Evolutionary conservation across 2,888 invertebrate species (phyloP).

Genomic region (Anagyrus pseudococci): DNA sequence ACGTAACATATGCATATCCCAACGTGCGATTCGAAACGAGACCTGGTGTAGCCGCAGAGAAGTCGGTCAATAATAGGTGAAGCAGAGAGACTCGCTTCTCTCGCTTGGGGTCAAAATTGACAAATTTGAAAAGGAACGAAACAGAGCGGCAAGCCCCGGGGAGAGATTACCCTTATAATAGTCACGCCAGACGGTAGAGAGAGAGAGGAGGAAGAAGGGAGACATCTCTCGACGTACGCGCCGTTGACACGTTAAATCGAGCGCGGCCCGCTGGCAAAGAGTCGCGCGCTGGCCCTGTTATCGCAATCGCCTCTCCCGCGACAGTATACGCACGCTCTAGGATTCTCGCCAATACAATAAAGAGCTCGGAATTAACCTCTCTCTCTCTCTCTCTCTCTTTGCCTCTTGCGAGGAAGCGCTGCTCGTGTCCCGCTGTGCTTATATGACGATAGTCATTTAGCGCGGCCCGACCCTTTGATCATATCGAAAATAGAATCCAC

Average conservation of each 20-base stretch:
- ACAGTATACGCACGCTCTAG: conserved; percentile 34
- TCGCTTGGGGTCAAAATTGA: no score
- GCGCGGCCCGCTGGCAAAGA: conserved; percentile 39
- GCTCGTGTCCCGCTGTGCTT: background rate
- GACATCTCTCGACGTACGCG: no score
- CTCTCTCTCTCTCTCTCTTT: background rate
- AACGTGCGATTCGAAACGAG: no score
- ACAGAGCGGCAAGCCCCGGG: conserved; percentile 3
- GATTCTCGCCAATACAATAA: conserved; percentile 43
- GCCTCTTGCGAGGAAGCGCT: no score
- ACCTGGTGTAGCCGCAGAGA: no score
- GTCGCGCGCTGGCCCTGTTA: conserved; percentile 30
- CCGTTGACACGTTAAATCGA: conserved; percentile 22
- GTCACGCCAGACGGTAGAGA: no score
- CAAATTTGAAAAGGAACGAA: conserved; percentile 17
- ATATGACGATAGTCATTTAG: conserved; percentile 27
- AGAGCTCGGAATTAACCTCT: background rate
- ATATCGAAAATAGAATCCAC: conserved; percentile 32
- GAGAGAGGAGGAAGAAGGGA: no score
- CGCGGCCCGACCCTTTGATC: conserved; percentile 20
- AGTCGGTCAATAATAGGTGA: conserved; percentile 1
- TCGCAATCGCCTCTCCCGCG: conserved; percentile 37
- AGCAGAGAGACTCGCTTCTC: background rate
- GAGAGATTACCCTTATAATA: conserved; percentile 1
- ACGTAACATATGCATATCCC: no score